Percentiles rank a stretch among this genome's conserved stretches.
These are phyloP conservation scores for Pelagia noctiluca DNA, from an alignment of 30 jellyfish, hydroid and myxozoan species.

Conservation along the genomic window DNA sequence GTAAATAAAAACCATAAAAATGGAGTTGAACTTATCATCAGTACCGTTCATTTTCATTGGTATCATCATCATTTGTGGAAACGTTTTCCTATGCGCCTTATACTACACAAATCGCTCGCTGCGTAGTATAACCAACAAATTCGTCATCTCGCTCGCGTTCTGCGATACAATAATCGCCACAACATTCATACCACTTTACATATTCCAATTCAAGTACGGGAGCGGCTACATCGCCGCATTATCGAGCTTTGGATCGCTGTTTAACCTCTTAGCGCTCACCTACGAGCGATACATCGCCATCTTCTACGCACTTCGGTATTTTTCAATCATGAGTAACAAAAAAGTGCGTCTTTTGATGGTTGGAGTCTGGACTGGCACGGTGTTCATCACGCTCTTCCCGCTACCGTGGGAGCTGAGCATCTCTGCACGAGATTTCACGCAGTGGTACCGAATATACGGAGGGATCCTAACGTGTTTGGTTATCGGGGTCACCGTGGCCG, in stretches of 20 bases:
- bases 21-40: conserved; percentile 22
- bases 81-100: conserved; percentile 29
- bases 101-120: conserved; percentile 30
- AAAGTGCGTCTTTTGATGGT: conserved; percentile 46
- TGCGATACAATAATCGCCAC: conserved; percentile 66
- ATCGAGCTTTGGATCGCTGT: conserved; percentile 63
- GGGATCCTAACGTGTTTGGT: conserved; percentile 65
- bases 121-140: too few relatives aligned
- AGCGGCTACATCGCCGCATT: conserved; percentile 60
- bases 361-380: conserved; percentile 60
- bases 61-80: conserved; percentile 52
- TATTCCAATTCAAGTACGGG: conserved; percentile 20
- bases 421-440: conserved; percentile 9
- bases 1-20: too few relatives aligned
- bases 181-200: conserved; percentile 62
- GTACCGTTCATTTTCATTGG: conserved; percentile 62
- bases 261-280: conserved; percentile 71
- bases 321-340: conserved; percentile 36
- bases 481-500: conserved; percentile 15
- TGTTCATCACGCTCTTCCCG: conserved; percentile 44
- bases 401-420: conserved; percentile 61
- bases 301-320: conserved; percentile 61
- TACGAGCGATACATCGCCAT: conserved; percentile 74
- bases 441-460: conserved; percentile 48
- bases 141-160: conserved; percentile 62